Evolutionary conservation across 2,113 vertebrate genomes (phyloP).

Genomic region (Tiliqua scincoides): DNA sequence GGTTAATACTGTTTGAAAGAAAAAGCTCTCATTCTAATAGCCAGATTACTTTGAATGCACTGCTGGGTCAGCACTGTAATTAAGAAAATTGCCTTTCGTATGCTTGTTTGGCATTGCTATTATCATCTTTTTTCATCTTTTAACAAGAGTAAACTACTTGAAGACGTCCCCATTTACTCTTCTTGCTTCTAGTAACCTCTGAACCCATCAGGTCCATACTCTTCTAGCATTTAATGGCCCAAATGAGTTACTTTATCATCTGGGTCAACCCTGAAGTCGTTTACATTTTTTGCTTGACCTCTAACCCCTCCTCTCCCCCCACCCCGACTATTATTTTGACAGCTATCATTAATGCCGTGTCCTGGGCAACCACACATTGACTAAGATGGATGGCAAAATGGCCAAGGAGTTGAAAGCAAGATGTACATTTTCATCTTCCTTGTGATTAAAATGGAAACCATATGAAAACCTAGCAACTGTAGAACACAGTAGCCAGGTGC

Average conservation of each 20-base stretch:
- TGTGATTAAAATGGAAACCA: slow-evolving; percentile 84
- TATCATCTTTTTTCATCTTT: slow-evolving; percentile 85
- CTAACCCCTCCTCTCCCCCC: slow-evolving; percentile 70
- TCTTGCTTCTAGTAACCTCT: slow-evolving; percentile 81
- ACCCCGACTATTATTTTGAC: slow-evolving; percentile 81
- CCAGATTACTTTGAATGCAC: slow-evolving; percentile 77
- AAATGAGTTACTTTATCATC: slow-evolving; percentile 84
- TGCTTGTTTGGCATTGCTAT: slow-evolving; percentile 84
- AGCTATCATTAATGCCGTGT: slow-evolving; percentile 77
- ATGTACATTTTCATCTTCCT: slow-evolving; percentile 79
- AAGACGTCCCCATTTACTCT: slow-evolving; percentile 86
- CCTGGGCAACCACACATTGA: slow-evolving; percentile 78
- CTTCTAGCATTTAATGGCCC: slow-evolving; percentile 77
- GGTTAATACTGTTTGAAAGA: slow-evolving; percentile 77
- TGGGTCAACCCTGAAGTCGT: slow-evolving; percentile 81
- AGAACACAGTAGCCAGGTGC: slow-evolving; percentile 38
- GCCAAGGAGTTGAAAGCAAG: slow-evolving; percentile 77
- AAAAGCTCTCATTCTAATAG: slow-evolving; percentile 77
- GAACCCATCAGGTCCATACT: slow-evolving; percentile 74
- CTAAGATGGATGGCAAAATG: slow-evolving; percentile 82
- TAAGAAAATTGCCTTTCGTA: slow-evolving; percentile 90
- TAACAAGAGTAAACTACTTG: slow-evolving; percentile 89
- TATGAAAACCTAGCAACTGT: slow-evolving; percentile 73
- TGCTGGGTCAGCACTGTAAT: slow-evolving; percentile 85
- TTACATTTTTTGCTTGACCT: slow-evolving; percentile 86